Conservation (phyloP, 2,797 vertebrate species). For the Eupleurogrammus muticus region DNA sequence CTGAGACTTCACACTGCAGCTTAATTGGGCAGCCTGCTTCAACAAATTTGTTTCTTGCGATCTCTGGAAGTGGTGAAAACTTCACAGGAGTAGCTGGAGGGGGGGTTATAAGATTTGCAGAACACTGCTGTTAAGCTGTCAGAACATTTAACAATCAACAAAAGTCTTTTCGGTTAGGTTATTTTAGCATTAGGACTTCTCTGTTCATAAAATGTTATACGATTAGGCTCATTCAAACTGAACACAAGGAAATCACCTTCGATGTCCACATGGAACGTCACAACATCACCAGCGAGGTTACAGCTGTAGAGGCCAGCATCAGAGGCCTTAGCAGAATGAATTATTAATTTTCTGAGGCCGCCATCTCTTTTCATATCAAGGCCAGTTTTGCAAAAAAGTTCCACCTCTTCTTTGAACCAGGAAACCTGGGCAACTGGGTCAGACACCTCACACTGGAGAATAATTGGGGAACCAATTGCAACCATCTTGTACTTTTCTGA, state of each 20-base stretch:
- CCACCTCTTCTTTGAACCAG: constrained; percentile 82
- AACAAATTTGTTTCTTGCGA: constrained; percentile 80
- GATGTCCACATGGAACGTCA: constrained; percentile 81
- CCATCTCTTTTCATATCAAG: constrained; percentile 82
- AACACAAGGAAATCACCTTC: constrained; percentile 80
- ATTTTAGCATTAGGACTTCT: not conserved
- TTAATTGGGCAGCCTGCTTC: constrained; percentile 83
- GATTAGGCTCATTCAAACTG: constrained; percentile 14
- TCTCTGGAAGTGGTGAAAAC: constrained; percentile 80
- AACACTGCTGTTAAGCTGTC: constrained; percentile 51
- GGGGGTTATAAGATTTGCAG: constrained; percentile 56
- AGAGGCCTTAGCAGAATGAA: constrained; percentile 79
- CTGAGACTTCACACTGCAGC: constrained; percentile 90
- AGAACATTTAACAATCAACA: constrained; percentile 28
- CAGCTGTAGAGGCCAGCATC: constrained; percentile 85
- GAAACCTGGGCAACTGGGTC: constrained; percentile 77
- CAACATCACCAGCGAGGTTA: constrained; percentile 74
- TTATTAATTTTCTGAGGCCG: constrained; percentile 75
- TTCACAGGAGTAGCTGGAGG: constrained; percentile 77
- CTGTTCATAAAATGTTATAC: constrained; percentile 1
- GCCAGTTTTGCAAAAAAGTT: constrained; percentile 80
- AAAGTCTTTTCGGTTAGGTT: constrained; percentile 10
- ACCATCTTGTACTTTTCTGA: constrained; percentile 78
- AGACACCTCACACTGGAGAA: constrained; percentile 83
- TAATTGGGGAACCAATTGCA: constrained; percentile 77